Evolutionary conservation across 2,797 vertebrate genomes (phyloP).

Genomic region (Pangasius krempfi): DNA sequence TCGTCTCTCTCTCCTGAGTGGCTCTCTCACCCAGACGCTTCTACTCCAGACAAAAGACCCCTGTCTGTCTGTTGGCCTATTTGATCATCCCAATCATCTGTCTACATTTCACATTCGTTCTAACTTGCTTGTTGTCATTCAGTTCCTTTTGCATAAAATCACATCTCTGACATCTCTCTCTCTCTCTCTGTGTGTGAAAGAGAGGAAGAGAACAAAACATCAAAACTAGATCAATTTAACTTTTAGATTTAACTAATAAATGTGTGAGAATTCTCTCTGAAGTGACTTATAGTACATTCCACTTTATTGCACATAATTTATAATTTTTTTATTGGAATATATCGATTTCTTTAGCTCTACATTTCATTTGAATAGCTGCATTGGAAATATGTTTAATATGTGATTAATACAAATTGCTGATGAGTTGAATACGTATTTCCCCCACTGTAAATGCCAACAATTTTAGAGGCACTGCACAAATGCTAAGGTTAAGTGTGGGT

Average conservation of each 20-base stretch:
- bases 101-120: constrained; percentile 30
- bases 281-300: too few species aligned
- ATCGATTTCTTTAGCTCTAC: not conserved
- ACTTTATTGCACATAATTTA: not conserved
- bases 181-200: too few species aligned
- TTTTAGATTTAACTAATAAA: too few species aligned
- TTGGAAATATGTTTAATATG: not conserved
- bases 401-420: not conserved
- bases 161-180: not conserved
- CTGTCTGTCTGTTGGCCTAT: constrained; percentile 18
- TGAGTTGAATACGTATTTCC: not conserved
- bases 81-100: not conserved
- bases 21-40: constrained; percentile 27
- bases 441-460: not conserved
- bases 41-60: constrained; percentile 53
- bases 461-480: not conserved
- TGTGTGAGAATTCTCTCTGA: too few species aligned
- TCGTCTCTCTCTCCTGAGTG: constrained; percentile 20
- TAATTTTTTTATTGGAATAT: not conserved
- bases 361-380: not conserved
- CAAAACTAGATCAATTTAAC: too few species aligned
- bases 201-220: too few species aligned
- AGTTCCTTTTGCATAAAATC: not conserved
- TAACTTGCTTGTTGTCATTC: not conserved
- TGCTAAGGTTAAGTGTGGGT: not conserved